These are phyloP conservation scores for Sarcophaga carnaria DNA, from an alignment of 2,888 invertebrate genomes.

Conservation along the genomic window DNA sequence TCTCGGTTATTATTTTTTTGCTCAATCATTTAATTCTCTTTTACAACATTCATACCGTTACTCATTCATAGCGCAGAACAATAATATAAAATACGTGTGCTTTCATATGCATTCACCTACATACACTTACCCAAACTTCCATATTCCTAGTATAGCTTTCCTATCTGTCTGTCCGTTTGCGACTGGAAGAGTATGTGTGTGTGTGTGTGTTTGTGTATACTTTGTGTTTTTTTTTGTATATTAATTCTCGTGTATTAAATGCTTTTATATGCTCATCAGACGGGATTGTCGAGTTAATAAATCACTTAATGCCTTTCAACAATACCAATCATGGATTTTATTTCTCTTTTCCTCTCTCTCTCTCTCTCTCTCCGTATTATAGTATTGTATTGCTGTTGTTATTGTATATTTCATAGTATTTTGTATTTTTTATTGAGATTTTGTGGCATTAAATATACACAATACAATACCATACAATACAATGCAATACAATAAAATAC, in stretches of 20 bases:
- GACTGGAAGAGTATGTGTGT: too few species aligned
- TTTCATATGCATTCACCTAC: background rate
- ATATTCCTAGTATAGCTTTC: background rate
- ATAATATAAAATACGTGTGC: background rate
- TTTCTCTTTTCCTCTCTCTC: too few species aligned
- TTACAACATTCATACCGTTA: constrained; percentile 2
- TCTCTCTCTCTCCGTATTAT: too few species aligned
- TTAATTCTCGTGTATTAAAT: constrained; percentile 34
- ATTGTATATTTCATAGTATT: too few species aligned
- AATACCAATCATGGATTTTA: constrained; percentile 8
- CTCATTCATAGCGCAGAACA: background rate
- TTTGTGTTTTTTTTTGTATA: background rate
- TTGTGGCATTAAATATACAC: constrained; percentile 27
- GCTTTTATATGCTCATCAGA: constrained; percentile 47
- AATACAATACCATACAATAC: background rate
- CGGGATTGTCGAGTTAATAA: constrained; percentile 62
- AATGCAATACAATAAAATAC: too few species aligned
- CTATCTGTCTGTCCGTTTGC: background rate
- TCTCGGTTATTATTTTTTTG: background rate
- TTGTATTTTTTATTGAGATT: constrained; percentile 25
- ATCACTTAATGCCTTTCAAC: constrained; percentile 61
- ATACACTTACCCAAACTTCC: too few species aligned
- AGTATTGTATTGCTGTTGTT: too few species aligned
- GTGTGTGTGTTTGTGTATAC: background rate
- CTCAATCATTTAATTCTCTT: background rate